Conservation (phyloP, 2,797 vertebrate genomes). For the Loris lydekkerianus region DNA sequence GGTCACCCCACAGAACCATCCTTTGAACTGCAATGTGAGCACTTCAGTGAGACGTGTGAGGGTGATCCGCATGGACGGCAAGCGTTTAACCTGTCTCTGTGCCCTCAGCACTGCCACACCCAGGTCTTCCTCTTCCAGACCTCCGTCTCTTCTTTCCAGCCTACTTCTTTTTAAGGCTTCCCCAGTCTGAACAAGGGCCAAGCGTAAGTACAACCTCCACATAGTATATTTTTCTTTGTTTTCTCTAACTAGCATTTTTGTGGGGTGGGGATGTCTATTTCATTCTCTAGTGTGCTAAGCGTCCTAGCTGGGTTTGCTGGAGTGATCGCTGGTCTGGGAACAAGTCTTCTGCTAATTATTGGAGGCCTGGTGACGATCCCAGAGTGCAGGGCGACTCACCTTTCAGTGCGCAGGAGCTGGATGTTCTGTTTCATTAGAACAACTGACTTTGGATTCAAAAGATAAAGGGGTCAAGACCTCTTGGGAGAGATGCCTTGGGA, state of each 20-base stretch:
- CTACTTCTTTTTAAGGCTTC: neutral
- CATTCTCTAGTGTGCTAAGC: neutral
- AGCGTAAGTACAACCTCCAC: neutral
- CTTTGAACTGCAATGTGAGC: neutral
- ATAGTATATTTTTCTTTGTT: neutral
- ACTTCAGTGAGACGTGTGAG: rapidly evolving
- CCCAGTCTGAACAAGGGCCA: rapidly evolving
- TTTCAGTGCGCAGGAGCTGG: neutral
- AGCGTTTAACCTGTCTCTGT: neutral
- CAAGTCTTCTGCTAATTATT: neutral
- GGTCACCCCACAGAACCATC: neutral
- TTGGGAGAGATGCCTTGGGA: neutral
- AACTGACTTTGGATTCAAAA: neutral
- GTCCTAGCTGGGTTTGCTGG: neutral
- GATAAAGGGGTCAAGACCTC: neutral
- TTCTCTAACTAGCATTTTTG: neutral
- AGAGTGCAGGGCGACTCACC: neutral
- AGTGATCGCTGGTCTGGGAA: neutral
- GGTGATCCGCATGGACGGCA: rapidly evolving
- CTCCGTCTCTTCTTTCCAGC: neutral
- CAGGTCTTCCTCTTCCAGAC: neutral
- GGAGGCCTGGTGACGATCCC: neutral
- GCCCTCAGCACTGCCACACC: no score
- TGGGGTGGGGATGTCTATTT: neutral
- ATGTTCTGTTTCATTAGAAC: neutral